Evolutionary conservation across 2,113 vertebrate species (phyloP), one percentile per base, ranked within the genome.

Genomic region (Trichechus manatus): DNA sequence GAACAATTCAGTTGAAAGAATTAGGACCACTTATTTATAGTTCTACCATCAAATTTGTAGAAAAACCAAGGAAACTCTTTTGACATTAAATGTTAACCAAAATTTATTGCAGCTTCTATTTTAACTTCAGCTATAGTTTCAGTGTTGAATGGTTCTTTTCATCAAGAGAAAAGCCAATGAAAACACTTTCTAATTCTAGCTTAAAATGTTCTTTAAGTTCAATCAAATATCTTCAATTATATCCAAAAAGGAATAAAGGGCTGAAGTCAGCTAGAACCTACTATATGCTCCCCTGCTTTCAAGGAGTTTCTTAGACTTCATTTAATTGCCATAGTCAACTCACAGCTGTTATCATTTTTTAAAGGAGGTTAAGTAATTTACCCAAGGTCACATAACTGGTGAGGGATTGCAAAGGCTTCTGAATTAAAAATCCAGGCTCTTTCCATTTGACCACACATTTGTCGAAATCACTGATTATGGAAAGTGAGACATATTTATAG

Each of bases 401-500:
- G 31, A 82, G 10, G 27, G 36, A 8, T 47, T 78, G 20, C 31
- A 9, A 64, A 84, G 29, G 5, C 14, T 13, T 91, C 84, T 61
- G n/a, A 50, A 31, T 96, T 92, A 78, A 84, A 80, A 90, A 82
- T 56, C 89, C 93, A 82, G 72, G 13, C 1, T 86, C 74, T 93
- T 93, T 95, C 53, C 56, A 87, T 53, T 94, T 95, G 74, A 91
- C 56, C 27, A 66, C 19, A 93, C 9, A 22, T 61, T 61, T 86
- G n/a, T 68, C 39, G 93, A 96, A 95, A 88, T 87, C 70, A 94
- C 7, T 80, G 56, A 87, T 72, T 81, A 81, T 68, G 91, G 74
- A 88, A 91, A 94, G 47, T 25, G 13, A 85, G 31, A 80, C 78
- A 91, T 93, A 96, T 97, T 98, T 98, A 98, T 82, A 94, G 93